These are phyloP conservation scores for Colaptes auratus DNA, from an alignment of 2,113 vertebrate genomes.

Conservation along the genomic window DNA sequence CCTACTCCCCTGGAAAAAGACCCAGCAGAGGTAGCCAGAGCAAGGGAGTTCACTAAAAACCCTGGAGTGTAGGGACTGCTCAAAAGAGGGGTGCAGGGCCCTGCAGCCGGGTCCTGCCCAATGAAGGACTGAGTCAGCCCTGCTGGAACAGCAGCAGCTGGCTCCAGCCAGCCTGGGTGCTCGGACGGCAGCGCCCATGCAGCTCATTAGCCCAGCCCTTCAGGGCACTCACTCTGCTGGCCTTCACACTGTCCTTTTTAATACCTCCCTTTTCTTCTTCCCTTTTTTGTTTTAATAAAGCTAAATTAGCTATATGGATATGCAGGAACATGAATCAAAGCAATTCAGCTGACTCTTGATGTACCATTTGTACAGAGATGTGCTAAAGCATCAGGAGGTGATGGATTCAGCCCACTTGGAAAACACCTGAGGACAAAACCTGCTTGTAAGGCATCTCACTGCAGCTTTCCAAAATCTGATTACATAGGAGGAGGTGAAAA, in stretches of 20 bases:
- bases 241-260: neutral
- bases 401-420: neutral
- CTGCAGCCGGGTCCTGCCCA: neutral
- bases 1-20: neutral
- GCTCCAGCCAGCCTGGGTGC: conserved; percentile 24
- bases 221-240: neutral
- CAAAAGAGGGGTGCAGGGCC: neutral
- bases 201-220: conserved; percentile 10
- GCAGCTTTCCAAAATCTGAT: conserved; percentile 45
- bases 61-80: neutral
- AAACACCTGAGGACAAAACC: conserved; percentile 42
- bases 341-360: neutral
- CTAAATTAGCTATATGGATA: conserved; percentile 19
- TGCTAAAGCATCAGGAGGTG: neutral
- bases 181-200: neutral
- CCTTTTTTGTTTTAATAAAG: neutral
- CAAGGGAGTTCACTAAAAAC: neutral
- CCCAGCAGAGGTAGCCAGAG: neutral
- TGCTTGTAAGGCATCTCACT: neutral
- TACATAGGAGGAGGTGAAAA: neutral
- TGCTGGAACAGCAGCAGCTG: conserved; percentile 24
- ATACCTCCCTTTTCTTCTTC: neutral
- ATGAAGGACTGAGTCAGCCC: conserved; percentile 9
- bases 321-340: conserved; percentile 26
- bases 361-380: neutral